Percentiles rank a stretch among this genome's conserved stretches.
Conservation (phyloP, 2,888 invertebrate genomes). For the Chesias legatella region DNA sequence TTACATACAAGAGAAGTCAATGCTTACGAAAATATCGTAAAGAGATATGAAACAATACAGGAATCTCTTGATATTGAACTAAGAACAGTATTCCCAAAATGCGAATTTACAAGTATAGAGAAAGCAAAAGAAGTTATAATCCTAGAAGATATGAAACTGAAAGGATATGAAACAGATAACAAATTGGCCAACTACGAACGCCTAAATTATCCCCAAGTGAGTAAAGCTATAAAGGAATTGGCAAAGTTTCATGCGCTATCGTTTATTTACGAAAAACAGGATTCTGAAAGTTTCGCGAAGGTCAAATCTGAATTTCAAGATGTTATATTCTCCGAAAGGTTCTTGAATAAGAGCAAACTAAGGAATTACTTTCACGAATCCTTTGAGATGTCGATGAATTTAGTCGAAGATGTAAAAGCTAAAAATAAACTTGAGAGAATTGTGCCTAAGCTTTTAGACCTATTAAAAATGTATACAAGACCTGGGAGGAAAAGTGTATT, state of each 20-base stretch:
- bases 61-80: constrained; percentile 35
- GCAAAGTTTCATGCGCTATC: constrained; percentile 66
- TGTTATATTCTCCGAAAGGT: constrained; percentile 53
- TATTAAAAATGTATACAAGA: constrained; percentile 47
- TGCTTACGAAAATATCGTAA: constrained; percentile 51
- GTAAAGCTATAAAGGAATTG: constrained; percentile 47
- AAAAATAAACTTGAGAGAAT: constrained; percentile 45
- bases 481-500: constrained; percentile 52
- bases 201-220: constrained; percentile 43
- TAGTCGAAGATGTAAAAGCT: constrained; percentile 41
- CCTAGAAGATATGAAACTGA: constrained; percentile 52
- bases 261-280: constrained; percentile 45
- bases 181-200: constrained; percentile 44
- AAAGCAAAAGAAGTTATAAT: constrained; percentile 59
- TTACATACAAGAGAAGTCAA: constrained; percentile 61
- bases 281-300: constrained; percentile 35
- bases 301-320: constrained; percentile 48
- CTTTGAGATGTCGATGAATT: constrained; percentile 52
- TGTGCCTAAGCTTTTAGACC: constrained; percentile 43
- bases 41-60: constrained; percentile 48
- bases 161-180: constrained; percentile 49
- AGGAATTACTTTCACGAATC: constrained; percentile 58
- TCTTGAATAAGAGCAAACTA: constrained; percentile 58
- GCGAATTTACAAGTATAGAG: constrained; percentile 45
- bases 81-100: constrained; percentile 48